Evolutionary conservation across 2,797 vertebrate genomes (phyloP).

Genomic region (Dendrocincla tyrannina): DNA sequence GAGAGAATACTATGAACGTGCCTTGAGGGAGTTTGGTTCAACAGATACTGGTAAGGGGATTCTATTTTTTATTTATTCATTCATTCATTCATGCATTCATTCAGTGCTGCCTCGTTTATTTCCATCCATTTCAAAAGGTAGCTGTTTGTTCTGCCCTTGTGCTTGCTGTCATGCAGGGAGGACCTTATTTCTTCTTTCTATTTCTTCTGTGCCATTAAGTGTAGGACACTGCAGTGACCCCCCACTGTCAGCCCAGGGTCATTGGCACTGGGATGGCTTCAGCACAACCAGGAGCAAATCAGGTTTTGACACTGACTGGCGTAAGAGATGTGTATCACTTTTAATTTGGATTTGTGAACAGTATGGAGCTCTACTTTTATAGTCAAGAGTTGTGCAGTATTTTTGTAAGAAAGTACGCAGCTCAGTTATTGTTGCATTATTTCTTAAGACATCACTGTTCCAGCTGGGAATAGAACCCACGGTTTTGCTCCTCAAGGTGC

Average conservation of each 20-base stretch:
- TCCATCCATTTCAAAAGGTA: background rate
- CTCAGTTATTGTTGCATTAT: background rate
- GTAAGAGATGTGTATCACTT: background rate
- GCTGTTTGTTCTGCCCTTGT: background rate
- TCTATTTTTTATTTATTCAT: background rate
- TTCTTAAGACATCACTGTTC: background rate
- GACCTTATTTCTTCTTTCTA: background rate
- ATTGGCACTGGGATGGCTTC: background rate
- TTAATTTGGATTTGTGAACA: background rate
- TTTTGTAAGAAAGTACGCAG: background rate
- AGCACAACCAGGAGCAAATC: background rate
- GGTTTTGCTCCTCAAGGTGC: background rate
- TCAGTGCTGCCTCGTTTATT: background rate
- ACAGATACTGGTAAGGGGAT: slow-evolving; percentile 82
- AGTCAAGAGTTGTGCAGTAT: background rate
- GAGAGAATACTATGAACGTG: slow-evolving; percentile 92
- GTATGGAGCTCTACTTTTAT: background rate
- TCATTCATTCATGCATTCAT: background rate
- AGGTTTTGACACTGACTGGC: background rate
- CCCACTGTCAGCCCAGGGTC: background rate
- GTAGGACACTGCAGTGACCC: background rate
- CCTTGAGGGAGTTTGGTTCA: slow-evolving; percentile 91
- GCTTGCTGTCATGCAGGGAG: background rate
- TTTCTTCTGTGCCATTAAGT: background rate
- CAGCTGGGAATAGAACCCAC: background rate